Conservation (phyloP, 1,140 invertebrate genomes). For the Sycobia sp. region DNA sequence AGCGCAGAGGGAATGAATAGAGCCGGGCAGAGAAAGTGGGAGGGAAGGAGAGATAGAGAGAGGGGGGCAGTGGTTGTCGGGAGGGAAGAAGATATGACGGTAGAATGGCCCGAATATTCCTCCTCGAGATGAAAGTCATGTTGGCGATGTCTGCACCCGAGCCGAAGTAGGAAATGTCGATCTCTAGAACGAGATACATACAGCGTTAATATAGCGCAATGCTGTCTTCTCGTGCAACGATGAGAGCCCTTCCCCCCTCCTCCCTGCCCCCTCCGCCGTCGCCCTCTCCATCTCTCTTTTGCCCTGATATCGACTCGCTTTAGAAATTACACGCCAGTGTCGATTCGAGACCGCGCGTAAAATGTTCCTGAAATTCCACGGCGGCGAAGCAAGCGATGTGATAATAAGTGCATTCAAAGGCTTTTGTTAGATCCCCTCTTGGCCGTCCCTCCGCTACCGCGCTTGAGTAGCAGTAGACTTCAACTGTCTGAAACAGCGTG, state of each 20-base stretch:
- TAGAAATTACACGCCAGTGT: no score
- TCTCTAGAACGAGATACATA: slow-evolving; percentile 30
- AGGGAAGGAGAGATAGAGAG: slow-evolving; percentile 4
- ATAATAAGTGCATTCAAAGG: slow-evolving; percentile 1
- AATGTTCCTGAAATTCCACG: neutral
- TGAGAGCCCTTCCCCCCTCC: no score
- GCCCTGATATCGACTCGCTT: slow-evolving; percentile 5
- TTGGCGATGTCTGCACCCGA: slow-evolving; percentile 8
- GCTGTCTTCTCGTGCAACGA: no score
- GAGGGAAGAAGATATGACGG: slow-evolving; percentile 10
- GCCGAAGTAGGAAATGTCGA: slow-evolving; percentile 23
- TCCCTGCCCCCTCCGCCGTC: no score
- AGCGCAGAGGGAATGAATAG: slow-evolving; percentile 16
- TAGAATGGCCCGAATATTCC: slow-evolving; percentile 13
- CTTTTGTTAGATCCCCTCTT: no score
- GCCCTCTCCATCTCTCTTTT: no score
- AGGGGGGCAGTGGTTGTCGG: slow-evolving; percentile 14
- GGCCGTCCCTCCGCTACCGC: no score
- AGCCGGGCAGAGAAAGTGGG: slow-evolving; percentile 16
- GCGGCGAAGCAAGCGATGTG: neutral
- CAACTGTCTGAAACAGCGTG: no score
- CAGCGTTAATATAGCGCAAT: slow-evolving; percentile 10
- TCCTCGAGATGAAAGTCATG: slow-evolving; percentile 32
- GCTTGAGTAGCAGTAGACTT: no score
- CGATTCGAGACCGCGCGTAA: no score